Evolutionary conservation across 1,140 invertebrate genomes (phyloP), one percentile per base, ranked within the genome.

Genomic region (Pachyrhynchus sulphureomaculatus): DNA sequence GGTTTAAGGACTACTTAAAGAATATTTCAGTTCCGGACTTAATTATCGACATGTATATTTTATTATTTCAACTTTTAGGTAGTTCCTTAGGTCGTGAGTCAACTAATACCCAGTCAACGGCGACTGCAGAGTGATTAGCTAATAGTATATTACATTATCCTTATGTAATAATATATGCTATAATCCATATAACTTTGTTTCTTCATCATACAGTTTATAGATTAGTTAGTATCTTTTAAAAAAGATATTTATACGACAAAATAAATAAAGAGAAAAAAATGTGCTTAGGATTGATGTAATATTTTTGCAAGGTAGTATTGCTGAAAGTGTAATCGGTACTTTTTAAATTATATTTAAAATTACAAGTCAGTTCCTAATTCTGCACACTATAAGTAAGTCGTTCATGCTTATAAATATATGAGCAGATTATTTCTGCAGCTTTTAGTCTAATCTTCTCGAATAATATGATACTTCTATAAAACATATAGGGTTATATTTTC

Each of bases 21-120:
- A n/a, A n/a, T n/a, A n/a, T n/a, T n/a, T n/a, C n/a, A n/a, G n/a
- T n/a, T n/a, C n/a, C n/a, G n/a, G n/a, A n/a, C n/a, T n/a, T n/a
- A n/a, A n/a, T n/a, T n/a, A n/a, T n/a, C n/a, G n/a, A n/a, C n/a
- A n/a, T n/a, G n/a, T n/a, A n/a, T n/a, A n/a, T n/a, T n/a, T n/a
- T n/a, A n/a, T n/a, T 53, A 4, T 13, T 20, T 44, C 23, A 2
- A 18, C n/a, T 36, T 45, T 23, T 34, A 56, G 54, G 54, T 54
- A 78, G 75, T 51, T 79, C 79, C 2, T 68, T 80, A 9, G 73
- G 76, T 20, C 62, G 76, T 39, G 76, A 77, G 64, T 76, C 75
- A 1, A 75, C 64, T 56, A 69, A 41, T 45, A 72, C 62, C 42
- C 64, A 68, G 26, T 57, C 68, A 18, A 68, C 71, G 23, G 70